Percentiles rank a stretch among this genome's conserved stretches.
These are phyloP conservation scores for Tryphoninae sp. DNA, from an alignment of 2,888 invertebrate genomes.

Conservation along the genomic window DNA sequence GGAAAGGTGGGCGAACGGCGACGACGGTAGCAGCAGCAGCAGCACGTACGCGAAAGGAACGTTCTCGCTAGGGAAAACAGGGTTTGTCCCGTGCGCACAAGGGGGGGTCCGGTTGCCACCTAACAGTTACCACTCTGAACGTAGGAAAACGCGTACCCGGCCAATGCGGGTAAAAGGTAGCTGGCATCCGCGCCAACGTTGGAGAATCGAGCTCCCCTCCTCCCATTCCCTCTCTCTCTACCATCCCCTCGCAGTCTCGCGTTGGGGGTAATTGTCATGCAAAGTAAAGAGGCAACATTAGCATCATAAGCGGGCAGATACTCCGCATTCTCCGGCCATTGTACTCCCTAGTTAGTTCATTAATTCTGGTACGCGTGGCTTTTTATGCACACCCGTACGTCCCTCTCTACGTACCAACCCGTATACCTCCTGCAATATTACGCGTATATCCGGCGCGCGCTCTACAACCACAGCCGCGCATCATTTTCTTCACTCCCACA, in stretches of 20 bases:
- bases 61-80: conserved; percentile 17
- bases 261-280: conserved; percentile 78
- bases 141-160: background rate
- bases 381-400: conserved; percentile 58
- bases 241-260: background rate
- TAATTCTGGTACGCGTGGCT: conserved; percentile 72
- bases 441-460: conserved; percentile 62
- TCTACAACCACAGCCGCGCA: background rate
- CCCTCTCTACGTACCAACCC: conserved; percentile 6
- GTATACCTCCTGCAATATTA: conserved; percentile 62
- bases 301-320: conserved; percentile 79
- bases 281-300: conserved; percentile 79
- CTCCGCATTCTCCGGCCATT: conserved; percentile 75
- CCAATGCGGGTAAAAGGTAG: conserved; percentile 33
- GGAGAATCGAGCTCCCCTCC: conserved; percentile 21
- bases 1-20: conserved; percentile 23
- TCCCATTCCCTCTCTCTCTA: too few species aligned
- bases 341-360: conserved; percentile 78
- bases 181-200: background rate
- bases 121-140: conserved; percentile 19
- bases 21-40: too few species aligned
- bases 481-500: conserved; percentile 20
- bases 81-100: background rate
- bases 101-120: conserved; percentile 22
- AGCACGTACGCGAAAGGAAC: conserved; percentile 26